Base-by-base conservation (phyloP, 2,797 vertebrate genomes). In the Neosalanx taihuensis region DNA sequence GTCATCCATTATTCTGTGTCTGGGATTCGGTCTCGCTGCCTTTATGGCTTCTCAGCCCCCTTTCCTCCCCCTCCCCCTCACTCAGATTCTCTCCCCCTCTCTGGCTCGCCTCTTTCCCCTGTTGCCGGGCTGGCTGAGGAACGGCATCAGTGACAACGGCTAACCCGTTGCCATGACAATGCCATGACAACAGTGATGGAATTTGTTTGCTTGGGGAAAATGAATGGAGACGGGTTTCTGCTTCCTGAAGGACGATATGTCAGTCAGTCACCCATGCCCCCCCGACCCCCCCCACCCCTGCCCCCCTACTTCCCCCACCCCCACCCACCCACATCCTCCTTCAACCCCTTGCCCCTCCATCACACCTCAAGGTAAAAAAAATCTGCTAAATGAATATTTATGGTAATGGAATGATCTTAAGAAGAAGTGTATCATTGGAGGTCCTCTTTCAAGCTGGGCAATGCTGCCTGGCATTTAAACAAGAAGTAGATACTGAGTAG, bases 161-260 rank as follows among this genome's bases (percentile, higher is more conserved):
- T 70, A 66, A 81, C 76, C 58, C 74, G 90, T 91, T 91, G 85
- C 85, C 83, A 84, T 86, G 89, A 81, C 87, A 83, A 87, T 77
- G 69, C 83, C 85, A 86, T 88, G 86, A 86, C 85, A 75, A 90
- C 85, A 82, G 77, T 72, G 81, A 85, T 85, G 84, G 86, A 88
- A 88, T 86, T 78, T 68, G 74, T 83, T 82, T 26, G 70, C 74
- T 56, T 49, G 58, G 70, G 68, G 70, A 79, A 77, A 77, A 74
- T 81, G 77, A 88, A 87, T 78, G 80, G 73, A 79, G 73, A 79
- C 58, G 71, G 77, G 71, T 71, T 66, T 7, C 17, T 85, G 71
- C 82, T 10, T 86, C 81, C 73, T 60, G 62, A 73, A 62, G 53
- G 83, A 78, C 72, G 66, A 76, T 70, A 65, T 10, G 57, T 77